Base-by-base conservation (phyloP, 1,140 invertebrate genomes). In the Sminthurides bifidus region DNA sequence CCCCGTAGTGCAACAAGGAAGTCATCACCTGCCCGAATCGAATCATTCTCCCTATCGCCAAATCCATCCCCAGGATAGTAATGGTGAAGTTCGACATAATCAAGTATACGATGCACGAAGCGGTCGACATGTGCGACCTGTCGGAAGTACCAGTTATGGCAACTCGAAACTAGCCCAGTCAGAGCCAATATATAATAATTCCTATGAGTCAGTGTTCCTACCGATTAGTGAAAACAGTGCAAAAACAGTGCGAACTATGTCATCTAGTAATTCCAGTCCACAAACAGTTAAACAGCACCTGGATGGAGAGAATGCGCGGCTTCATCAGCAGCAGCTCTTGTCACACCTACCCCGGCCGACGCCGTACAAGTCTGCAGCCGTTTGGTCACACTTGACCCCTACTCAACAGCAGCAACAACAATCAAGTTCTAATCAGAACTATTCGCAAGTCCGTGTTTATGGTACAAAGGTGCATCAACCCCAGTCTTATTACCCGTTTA, bases 221-320 rank as follows among this genome's bases (percentile, higher is more conserved):
- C 46, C 46, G 3, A 19, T n/a, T 49, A 33, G 29, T 49, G 10
- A 49, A 10, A 5, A 5, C 5, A 33, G 29, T 33, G 4, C 35
- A 35, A 49, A 33, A 33, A 31, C 10, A 27, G 44, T 46, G 44
- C 23, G 44, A 46, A 46, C 24, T 46, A 46, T 46, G 44, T 46
- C 44, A 46, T 4, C 10, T 24, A 21, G 4, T 46, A 10, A 8
- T 35, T 10, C 8, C n/a, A 8, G n/a, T 10, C 33, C 8, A 35
- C 33, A 35, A 35, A 65, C 68, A 79, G 53, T 76, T 76, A 33
- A 81, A 78, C 3, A 80, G 75, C 66, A 79, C 80, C 61, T 81
- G 24, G 33, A 17, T 37, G 10, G 10, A 12, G 17, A 37, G 79
- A 24, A 77, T 75, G 64, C 81, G 79, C 6, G 80, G 79, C n/a